phyloP scores from a whole-genome alignment of 2,113 vertebrate genomes.

The Gobius niger region DNA sequence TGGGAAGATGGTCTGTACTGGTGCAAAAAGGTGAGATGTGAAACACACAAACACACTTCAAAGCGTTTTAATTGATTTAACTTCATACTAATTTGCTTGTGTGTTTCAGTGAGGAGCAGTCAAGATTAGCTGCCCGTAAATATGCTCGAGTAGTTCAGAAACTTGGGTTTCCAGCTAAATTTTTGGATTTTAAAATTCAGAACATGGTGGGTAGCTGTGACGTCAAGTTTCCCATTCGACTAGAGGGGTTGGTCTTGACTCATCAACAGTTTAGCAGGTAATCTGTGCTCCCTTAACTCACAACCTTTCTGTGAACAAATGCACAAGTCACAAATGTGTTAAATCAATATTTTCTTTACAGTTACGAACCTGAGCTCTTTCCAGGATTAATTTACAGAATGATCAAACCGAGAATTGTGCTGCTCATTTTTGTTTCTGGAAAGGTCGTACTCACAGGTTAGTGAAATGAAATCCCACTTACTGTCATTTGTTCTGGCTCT shows the following conservation, averaged over 20 bases:
- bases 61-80: neutral
- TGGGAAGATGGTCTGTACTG: conserved; percentile 99
- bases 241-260: conserved; percentile 95
- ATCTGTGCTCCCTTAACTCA: neutral
- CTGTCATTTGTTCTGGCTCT: neutral
- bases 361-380: conserved; percentile 97
- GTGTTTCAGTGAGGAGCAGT: conserved; percentile 89
- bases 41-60: neutral
- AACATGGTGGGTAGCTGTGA: conserved; percentile 99
- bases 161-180: conserved; percentile 96
- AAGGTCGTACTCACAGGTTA: conserved; percentile 99
- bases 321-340: neutral
- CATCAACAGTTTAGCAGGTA: conserved; percentile 99
- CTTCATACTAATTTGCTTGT: neutral
- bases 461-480: conserved; percentile 16
- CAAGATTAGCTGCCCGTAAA: conserved; percentile 93
- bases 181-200: conserved; percentile 99
- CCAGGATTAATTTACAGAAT: conserved; percentile 98
- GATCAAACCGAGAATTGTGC: conserved; percentile 99
- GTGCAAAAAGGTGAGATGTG: conserved; percentile 89
- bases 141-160: conserved; percentile 98
- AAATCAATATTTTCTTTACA: conserved; percentile 53
- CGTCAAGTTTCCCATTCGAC: conserved; percentile 95
- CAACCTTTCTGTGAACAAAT: neutral
- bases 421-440: conserved; percentile 98